These are phyloP conservation scores for Himalopsyche tibetana DNA, from an alignment of 2,888 invertebrate genomes.

Conservation along the genomic window DNA sequence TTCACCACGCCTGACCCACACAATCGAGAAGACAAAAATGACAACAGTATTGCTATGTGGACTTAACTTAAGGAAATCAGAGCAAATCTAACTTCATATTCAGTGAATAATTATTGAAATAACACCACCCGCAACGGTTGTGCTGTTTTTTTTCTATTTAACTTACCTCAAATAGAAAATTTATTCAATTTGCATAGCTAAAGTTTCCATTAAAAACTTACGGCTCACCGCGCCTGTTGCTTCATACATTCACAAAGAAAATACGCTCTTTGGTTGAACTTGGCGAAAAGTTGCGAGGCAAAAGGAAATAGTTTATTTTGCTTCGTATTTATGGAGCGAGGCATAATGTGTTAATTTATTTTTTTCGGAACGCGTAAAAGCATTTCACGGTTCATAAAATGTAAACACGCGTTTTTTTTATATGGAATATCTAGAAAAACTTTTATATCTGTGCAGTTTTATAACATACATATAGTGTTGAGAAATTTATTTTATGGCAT, in stretches of 20 bases:
- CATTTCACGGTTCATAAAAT: constrained; percentile 7
- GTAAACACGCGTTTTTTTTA: neutral
- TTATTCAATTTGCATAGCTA: constrained; percentile 15
- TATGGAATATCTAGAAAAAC: neutral
- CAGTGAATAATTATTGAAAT: neutral
- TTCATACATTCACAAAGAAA: neutral
- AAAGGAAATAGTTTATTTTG: constrained; percentile 13
- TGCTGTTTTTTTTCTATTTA: neutral
- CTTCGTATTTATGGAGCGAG: neutral
- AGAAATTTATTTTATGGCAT: too few species aligned
- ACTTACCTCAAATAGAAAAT: neutral
- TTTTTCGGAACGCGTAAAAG: constrained; percentile 5
- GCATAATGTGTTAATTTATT: constrained; percentile 15
- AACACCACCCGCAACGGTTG: neutral
- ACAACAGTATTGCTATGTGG: too few species aligned
- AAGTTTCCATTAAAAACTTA: constrained; percentile 30
- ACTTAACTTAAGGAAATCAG: too few species aligned
- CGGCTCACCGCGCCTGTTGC: constrained; percentile 26
- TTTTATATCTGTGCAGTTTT: neutral
- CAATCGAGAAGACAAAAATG: too few species aligned
- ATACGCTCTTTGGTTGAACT: neutral
- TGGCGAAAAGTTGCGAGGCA: neutral
- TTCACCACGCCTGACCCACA: too few species aligned
- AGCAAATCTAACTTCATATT: neutral
- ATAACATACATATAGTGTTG: too few species aligned